These are phyloP conservation scores for Dasyornis broadbenti DNA, from an alignment of 2,113 vertebrate species.

Conservation along the genomic window DNA sequence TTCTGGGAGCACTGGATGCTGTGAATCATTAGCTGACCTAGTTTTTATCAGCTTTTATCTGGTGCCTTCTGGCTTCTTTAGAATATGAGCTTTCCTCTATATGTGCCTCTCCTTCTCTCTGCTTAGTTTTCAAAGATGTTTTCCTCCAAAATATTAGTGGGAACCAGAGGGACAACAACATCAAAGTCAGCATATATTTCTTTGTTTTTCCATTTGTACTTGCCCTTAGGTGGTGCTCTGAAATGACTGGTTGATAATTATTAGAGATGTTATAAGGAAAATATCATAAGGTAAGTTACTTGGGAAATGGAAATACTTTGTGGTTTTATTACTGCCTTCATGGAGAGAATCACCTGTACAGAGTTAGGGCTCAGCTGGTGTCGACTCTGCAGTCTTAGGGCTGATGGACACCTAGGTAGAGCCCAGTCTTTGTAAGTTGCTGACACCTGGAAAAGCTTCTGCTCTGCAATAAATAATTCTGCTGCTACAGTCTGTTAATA, in stretches of 20 bases:
- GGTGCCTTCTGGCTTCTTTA: slow-evolving; percentile 40
- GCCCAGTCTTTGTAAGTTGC: background rate
- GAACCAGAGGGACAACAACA: background rate
- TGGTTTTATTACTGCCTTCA: background rate
- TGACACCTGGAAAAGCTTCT: background rate
- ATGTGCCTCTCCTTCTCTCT: background rate
- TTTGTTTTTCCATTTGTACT: background rate
- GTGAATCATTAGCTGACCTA: slow-evolving; percentile 57
- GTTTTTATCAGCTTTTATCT: slow-evolving; percentile 59
- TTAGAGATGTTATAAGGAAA: background rate
- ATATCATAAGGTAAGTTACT: background rate
- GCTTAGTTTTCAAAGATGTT: slow-evolving; percentile 27
- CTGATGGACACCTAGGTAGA: background rate
- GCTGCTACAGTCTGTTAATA: background rate
- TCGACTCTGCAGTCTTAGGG: background rate
- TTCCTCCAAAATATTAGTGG: background rate
- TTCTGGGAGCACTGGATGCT: background rate
- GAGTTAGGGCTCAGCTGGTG: background rate
- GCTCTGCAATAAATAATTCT: background rate
- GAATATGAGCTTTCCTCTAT: background rate
- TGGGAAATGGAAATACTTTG: background rate
- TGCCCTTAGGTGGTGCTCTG: background rate
- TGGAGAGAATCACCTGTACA: background rate
- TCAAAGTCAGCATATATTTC: slow-evolving; percentile 2
- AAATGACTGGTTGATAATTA: background rate